phyloP scores from a whole-genome alignment of 2,113 vertebrate species.

The Pundamilia nyererei region DNA sequence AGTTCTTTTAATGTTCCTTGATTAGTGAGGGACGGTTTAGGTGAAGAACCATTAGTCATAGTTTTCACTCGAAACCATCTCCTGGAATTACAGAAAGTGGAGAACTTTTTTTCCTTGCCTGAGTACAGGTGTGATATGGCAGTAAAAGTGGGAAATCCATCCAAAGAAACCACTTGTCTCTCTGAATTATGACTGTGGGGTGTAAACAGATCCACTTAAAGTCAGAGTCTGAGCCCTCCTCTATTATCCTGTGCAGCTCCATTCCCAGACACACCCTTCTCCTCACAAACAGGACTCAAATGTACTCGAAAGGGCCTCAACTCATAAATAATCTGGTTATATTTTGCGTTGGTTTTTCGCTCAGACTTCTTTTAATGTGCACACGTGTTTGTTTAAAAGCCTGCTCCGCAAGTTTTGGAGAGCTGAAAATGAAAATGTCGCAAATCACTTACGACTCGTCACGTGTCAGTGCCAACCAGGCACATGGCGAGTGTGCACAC shows the following conservation, averaged over 20 bases:
- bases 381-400: neutral
- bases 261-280: conserved; percentile 62
- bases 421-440: neutral
- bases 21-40: neutral
- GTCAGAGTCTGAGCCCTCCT: conserved; percentile 25
- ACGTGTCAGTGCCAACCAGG: neutral
- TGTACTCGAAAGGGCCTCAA: neutral
- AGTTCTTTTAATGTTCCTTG: neutral
- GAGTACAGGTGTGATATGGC: neutral
- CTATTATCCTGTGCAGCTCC: conserved; percentile 37
- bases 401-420: neutral
- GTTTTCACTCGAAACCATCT: neutral
- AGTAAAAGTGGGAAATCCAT: neutral
- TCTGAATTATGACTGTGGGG: conserved; percentile 39
- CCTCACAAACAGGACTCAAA: neutral
- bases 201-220: conserved; percentile 55
- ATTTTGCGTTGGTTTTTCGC: no score
- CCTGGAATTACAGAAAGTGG: neutral
- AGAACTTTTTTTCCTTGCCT: neutral
- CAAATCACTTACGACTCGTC: neutral
- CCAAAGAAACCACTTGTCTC: neutral
- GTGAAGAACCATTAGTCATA: neutral
- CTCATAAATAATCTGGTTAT: neutral
- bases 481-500: neutral
- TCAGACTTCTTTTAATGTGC: no score